Conservation (phyloP, 2,797 vertebrate species). For the Lophius americanus region DNA sequence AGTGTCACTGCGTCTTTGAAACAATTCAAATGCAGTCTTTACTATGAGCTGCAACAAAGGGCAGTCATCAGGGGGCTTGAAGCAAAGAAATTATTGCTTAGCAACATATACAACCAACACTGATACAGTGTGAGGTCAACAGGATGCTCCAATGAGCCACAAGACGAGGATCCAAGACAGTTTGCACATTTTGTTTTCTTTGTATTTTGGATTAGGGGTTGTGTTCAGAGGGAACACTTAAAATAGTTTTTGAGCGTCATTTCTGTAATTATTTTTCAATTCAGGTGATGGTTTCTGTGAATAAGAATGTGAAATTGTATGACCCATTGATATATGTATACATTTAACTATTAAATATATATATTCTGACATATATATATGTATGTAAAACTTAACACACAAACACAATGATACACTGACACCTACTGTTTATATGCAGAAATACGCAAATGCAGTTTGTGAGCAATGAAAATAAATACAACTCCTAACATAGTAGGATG, state of each 20-base stretch:
- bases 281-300: background rate
- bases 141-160: background rate
- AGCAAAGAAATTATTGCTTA: conserved; percentile 45
- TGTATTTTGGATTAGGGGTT: background rate
- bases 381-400: background rate
- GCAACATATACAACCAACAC: conserved; percentile 44
- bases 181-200: background rate
- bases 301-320: background rate
- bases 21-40: conserved; percentile 28
- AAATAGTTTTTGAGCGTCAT: background rate
- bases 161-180: conserved; percentile 8
- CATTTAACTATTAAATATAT: no score
- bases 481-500: background rate
- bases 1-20: conserved; percentile 16
- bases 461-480: background rate
- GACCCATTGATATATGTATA: no score
- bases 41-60: conserved; percentile 23
- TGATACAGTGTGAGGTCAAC: conserved; percentile 5
- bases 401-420: conserved; percentile 55
- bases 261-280: background rate
- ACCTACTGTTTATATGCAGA: conserved; percentile 57
- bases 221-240: background rate
- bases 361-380: no score
- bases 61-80: conserved; percentile 28
- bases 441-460: background rate